Evolutionary conservation across 1,140 invertebrate genomes (phyloP), one percentile per base, ranked within the genome.

Genomic region (Calliphora vicina): DNA sequence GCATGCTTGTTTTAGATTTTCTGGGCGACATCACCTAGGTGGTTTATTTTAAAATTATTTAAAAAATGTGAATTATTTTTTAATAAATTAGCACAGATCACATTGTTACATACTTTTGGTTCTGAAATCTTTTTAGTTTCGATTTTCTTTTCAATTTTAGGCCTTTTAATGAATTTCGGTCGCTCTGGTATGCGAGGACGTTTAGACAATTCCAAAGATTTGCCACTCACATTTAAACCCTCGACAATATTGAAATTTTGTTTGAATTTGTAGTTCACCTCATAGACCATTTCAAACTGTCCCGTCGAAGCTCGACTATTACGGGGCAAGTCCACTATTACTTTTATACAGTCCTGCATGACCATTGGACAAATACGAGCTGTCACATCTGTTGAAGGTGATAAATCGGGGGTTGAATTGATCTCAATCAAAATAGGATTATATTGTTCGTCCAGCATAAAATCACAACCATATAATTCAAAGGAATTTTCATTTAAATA

Each of bases 381-480:
- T 0, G 97, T 98, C 10, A 98, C 94, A 83, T 93, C 93, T 0
- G 97, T 97, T 35, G 95, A 97, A 0, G 94, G 92, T 84, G 95
- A 93, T 91, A 98, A 94, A 86, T 96, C 96, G 0, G 97, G 97
- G 88, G 95, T 95, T 0, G 96, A 96, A 91, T 98, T 98, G 84
- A 98, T 98, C 91, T 99, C 97, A 85, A 99, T 97, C 71, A 99
- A 91, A 95, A 97, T 98, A 0, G 97, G 97, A 83, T 94, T 93
- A 81, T 95, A 95, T 86, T 97, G 95, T 86, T 97, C 95, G 84
- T 96, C 95, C 17, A 95, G 87, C 92, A 98, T 95, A 88, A 98
- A 98, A 91, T 98, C 97, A 61, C 97, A 97, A 8, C 97, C 97
- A 88, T 97, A 98, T 20, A 98, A 89, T 90, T 98, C 97, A 91